Conservation (phyloP, 2,113 vertebrate genomes). For the Marmota monax region DNA sequence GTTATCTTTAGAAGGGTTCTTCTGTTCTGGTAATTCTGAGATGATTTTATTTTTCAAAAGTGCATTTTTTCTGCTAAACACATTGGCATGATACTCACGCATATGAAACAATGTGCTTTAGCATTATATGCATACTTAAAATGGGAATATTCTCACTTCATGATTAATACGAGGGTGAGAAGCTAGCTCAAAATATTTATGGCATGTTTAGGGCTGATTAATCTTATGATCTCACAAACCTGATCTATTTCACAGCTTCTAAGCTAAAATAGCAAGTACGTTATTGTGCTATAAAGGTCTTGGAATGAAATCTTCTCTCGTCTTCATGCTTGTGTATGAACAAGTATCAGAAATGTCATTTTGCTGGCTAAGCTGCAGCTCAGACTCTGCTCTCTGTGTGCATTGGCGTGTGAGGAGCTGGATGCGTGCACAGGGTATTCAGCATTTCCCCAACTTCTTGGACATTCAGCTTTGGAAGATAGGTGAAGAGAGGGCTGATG, state of each 20-base stretch:
- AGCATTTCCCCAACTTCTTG: not conserved
- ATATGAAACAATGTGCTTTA: constrained; percentile 49
- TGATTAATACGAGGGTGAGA: constrained; percentile 66
- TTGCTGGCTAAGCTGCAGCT: not conserved
- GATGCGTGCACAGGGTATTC: not conserved
- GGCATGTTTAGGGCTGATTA: constrained; percentile 71
- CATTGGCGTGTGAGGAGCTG: not conserved
- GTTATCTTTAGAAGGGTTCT: not conserved
- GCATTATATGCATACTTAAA: constrained; percentile 65
- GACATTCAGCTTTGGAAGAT: accelerated
- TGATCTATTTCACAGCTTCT: constrained; percentile 71
- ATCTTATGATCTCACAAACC: constrained; percentile 60
- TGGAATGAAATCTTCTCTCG: constrained; percentile 51
- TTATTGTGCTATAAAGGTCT: constrained; percentile 65
- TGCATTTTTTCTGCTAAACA: constrained; percentile 8
- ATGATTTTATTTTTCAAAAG: constrained; percentile 61
- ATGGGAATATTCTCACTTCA: constrained; percentile 73
- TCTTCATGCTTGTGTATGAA: constrained; percentile 34
- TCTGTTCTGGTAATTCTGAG: constrained; percentile 30
- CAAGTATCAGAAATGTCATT: not conserved
- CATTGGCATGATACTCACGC: not conserved
- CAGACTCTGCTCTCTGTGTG: not conserved
- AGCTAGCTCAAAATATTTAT: constrained; percentile 77
- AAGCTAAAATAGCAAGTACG: constrained; percentile 55
- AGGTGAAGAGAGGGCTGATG: too few species aligned